These are phyloP conservation scores for Mus caroli DNA, from an alignment of 2,797 vertebrate genomes.

Conservation along the genomic window DNA sequence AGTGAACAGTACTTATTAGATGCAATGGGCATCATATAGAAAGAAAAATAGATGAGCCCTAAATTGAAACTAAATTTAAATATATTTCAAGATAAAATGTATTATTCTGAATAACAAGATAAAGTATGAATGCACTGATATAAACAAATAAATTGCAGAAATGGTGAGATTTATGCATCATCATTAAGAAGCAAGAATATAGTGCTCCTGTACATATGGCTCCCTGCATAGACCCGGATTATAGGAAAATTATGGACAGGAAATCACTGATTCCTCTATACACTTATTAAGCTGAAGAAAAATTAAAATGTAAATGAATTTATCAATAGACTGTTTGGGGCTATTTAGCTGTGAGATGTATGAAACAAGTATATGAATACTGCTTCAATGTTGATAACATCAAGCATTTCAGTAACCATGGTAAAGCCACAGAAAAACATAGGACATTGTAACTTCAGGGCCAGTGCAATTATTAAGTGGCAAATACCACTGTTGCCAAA, in stretches of 20 bases:
- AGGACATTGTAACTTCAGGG: neutral
- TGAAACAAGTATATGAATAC: neutral
- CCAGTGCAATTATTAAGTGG: neutral
- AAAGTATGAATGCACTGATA: neutral
- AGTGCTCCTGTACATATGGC: neutral
- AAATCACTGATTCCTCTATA: constrained; percentile 4
- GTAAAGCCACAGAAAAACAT: neutral
- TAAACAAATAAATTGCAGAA: constrained; percentile 4
- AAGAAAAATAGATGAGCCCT: neutral
- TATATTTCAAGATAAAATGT: neutral
- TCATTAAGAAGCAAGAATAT: neutral
- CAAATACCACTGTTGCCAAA: neutral
- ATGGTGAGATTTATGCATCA: neutral
- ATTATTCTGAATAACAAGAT: constrained; percentile 6
- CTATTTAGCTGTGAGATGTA: neutral
- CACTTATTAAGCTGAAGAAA: neutral
- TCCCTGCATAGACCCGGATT: neutral
- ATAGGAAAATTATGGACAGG: neutral
- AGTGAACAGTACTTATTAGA: neutral
- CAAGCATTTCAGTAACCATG: neutral
- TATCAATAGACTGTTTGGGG: neutral
- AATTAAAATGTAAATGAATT: neutral
- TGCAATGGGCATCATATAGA: neutral
- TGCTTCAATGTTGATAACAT: neutral
- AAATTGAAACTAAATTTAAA: neutral